Base-by-base conservation (phyloP, 2,797 vertebrate species). In the Anisognathus igniventris region DNA sequence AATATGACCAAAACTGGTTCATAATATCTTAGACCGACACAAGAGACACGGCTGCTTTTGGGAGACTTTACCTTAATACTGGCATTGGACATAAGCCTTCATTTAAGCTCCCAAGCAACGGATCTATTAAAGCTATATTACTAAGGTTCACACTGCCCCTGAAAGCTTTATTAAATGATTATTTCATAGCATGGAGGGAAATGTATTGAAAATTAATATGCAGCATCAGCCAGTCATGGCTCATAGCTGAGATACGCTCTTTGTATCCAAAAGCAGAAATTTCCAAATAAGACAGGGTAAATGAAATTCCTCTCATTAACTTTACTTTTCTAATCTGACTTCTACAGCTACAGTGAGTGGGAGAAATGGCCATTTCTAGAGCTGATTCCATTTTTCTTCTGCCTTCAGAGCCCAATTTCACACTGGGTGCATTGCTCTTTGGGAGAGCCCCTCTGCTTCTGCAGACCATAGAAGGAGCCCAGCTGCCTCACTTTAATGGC, bases 131-230 rank as follows among this genome's bases (percentile, higher is more conserved):
- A 90, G 53, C 48, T 93, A 74, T 94, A 96, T 95, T 94, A 87
- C 45, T 79, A 61, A 82, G 71, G 31, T 90, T 96, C 94, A 79
- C 84, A 80, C 78, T 95, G 77, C 83, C 86, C 80, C 84, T 92
- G 77, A 95, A 95, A 96, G 86, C 94, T 95, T 95, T 96, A 93
- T 93, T 95, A 93, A 94, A 92, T 70, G 13, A 90, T 94, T 94
- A 90, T 91, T 95, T 93, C 74, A 88, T 64, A 95, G 64, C 84
- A 95, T 92, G 80, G 53, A 87, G 68, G 53, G 77, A 96, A 92
- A 86, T 74, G 60, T 67, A 64, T 42, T 95, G 74, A 95, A 95
- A 96, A 85, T 95, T 94, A 95, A 82, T 82, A 85, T 71, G 80
- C 65, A 85, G 64, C 64, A 87, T 94, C 92, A 93, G 33, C 45